Percentiles rank a stretch among this genome's conserved stretches.
phyloP scores from a whole-genome alignment of 2,888 invertebrate species.

The Agrochola circellaris region DNA sequence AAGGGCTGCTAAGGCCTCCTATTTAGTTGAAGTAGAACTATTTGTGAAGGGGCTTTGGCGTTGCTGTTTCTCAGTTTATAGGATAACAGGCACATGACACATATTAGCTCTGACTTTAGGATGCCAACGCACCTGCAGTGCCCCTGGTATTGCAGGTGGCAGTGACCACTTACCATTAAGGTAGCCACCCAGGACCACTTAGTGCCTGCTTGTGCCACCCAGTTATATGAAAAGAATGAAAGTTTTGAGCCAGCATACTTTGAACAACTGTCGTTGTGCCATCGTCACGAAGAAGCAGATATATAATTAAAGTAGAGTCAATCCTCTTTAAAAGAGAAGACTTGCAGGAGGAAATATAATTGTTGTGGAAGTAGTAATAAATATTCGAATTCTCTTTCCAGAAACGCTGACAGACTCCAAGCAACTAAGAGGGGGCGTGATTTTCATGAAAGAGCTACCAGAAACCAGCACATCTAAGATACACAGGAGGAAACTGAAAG shows the following conservation, averaged over 20 bases:
- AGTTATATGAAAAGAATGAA: too few species aligned
- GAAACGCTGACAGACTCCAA: conserved; percentile 65
- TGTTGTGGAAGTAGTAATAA: background rate
- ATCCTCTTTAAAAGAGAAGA: background rate
- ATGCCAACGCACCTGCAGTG: background rate
- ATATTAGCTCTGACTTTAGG: background rate
- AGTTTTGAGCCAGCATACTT: too few species aligned
- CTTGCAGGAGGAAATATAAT: background rate
- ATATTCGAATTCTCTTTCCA: conserved; percentile 29
- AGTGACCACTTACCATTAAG: too few species aligned
- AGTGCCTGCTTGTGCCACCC: too few species aligned
- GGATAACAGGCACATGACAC: background rate
- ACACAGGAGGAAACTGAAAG: conserved; percentile 68
- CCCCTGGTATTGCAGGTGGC: too few species aligned
- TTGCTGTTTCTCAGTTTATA: background rate
- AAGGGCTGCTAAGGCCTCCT: background rate
- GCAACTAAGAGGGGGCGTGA: conserved; percentile 67
- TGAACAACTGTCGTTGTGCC: too few species aligned
- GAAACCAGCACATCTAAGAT: conserved; percentile 71
- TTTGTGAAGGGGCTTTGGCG: background rate
- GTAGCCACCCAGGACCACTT: too few species aligned
- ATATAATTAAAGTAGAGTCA: too few species aligned
- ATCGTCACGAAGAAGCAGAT: too few species aligned
- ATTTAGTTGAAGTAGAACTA: background rate
- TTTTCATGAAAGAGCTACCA: conserved; percentile 66